Conservation (phyloP, 2,113 vertebrate species). For the Gobiocypris rarus region DNA sequence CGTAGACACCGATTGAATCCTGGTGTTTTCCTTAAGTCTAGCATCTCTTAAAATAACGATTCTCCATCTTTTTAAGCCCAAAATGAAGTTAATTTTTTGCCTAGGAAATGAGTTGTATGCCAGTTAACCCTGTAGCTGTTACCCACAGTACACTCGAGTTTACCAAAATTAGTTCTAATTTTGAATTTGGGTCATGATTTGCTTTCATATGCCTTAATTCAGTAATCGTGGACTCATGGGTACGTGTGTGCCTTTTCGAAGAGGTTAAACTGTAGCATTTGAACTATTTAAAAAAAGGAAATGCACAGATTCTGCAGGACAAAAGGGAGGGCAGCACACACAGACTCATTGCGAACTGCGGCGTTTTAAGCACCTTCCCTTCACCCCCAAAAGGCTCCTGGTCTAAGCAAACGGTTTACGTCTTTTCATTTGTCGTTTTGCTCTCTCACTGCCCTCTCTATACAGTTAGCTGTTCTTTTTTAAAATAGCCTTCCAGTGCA, state of each 20-base stretch:
- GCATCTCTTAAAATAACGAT: not conserved
- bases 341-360: not conserved
- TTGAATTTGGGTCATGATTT: slow-evolving; percentile 18
- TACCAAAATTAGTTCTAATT: not conserved
- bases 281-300: not conserved
- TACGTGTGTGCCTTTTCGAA: not conserved
- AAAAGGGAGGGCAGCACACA: not conserved
- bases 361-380: not conserved
- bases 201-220: not conserved
- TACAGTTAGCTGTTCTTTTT: not conserved
- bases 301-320: not conserved
- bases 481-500: not conserved
- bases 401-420: not conserved
- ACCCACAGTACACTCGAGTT: not conserved
- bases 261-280: not conserved
- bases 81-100: not conserved
- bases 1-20: not conserved
- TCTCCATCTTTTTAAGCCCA: not conserved
- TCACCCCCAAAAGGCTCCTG: not conserved
- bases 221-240: not conserved
- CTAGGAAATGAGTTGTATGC: not conserved
- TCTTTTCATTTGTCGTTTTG: not conserved
- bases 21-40: not conserved
- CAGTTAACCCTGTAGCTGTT: not conserved
- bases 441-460: not conserved